Percentiles rank a stretch among this genome's conserved stretches.
phyloP scores from a whole-genome alignment of 2,113 vertebrate genomes.

The Arizona elegans region DNA sequence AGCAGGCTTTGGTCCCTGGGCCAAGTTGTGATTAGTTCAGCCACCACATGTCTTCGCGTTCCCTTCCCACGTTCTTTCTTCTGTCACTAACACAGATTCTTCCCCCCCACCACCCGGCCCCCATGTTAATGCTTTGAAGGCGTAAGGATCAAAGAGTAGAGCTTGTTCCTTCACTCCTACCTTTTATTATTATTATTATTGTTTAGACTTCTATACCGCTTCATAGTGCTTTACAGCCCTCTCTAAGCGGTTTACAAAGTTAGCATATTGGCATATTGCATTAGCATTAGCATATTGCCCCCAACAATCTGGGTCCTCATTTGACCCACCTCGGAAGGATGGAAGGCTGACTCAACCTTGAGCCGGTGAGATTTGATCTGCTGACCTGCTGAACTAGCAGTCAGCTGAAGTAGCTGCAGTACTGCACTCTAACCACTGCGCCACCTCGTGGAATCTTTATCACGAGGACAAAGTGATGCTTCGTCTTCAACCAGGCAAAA shows the following conservation, averaged over 20 bases:
- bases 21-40: background rate
- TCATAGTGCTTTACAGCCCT: too few species aligned
- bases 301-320: too few species aligned
- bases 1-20: background rate
- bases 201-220: too few species aligned
- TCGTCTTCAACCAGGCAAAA: background rate
- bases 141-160: background rate
- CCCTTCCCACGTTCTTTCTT: background rate
- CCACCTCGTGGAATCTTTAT: background rate
- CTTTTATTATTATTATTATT: background rate
- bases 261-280: too few species aligned
- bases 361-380: too few species aligned
- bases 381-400: too few species aligned
- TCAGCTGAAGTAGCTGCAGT: too few species aligned
- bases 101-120: accelerated
- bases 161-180: background rate
- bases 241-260: too few species aligned
- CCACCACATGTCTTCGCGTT: background rate
- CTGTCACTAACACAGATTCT: background rate
- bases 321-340: too few species aligned
- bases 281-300: too few species aligned
- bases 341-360: too few species aligned
- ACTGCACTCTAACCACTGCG: too few species aligned
- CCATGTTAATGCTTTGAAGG: background rate
- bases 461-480: background rate